Evolutionary conservation across 2,797 vertebrate species (phyloP).

Genomic region (Silurus lanzhouensis): DNA sequence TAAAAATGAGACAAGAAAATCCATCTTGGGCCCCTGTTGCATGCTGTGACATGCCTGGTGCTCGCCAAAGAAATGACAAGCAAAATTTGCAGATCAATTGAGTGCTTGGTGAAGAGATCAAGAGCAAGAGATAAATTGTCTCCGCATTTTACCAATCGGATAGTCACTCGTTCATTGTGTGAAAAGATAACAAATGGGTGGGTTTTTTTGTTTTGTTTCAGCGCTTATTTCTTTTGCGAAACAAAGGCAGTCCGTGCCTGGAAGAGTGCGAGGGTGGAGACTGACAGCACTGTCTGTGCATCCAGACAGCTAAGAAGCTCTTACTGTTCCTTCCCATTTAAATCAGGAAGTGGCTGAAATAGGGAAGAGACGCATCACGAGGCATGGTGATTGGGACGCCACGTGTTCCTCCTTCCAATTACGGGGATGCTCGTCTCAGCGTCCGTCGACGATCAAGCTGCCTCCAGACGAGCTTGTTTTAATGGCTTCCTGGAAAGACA

Average conservation of each 20-base stretch:
- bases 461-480: constrained; percentile 18
- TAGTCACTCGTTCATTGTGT: constrained; percentile 49
- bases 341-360: constrained; percentile 28
- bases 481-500: constrained; percentile 32
- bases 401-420: constrained; percentile 27
- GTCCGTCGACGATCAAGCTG: not conserved
- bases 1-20: constrained; percentile 63
- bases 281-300: constrained; percentile 47
- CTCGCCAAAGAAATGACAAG: constrained; percentile 45
- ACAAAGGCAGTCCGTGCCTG: not conserved
- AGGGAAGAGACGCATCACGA: constrained; percentile 13
- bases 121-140: constrained; percentile 38
- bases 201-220: constrained; percentile 23
- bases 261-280: constrained; percentile 22
- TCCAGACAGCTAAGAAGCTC: constrained; percentile 34
- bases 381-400: constrained; percentile 8
- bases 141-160: constrained; percentile 47
- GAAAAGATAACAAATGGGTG: constrained; percentile 25
- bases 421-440: constrained; percentile 7
- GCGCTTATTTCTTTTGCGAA: not conserved
- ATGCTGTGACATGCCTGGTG: constrained; percentile 40
- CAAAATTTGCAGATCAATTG: constrained; percentile 51
- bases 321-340: constrained; percentile 38
- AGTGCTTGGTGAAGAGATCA: not conserved
- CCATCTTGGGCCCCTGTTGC: constrained; percentile 47